Evolutionary conservation across 2,797 vertebrate species (phyloP).

Genomic region (Pelodytes ibericus): DNA sequence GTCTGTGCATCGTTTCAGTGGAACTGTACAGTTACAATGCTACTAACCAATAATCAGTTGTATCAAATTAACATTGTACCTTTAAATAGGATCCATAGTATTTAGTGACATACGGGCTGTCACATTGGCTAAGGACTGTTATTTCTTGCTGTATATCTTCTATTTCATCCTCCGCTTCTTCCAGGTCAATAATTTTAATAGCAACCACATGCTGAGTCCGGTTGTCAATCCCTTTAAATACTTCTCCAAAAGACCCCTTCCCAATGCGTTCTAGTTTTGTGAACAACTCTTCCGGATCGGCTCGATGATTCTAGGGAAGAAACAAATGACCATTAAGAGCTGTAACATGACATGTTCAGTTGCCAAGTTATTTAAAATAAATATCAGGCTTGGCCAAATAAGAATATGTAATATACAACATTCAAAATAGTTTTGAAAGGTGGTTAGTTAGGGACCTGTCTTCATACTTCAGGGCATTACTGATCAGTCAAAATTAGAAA

Average conservation of each 20-base stretch:
- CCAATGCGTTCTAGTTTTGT: slow-evolving; percentile 81
- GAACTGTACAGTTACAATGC: no score
- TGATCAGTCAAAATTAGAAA: no score
- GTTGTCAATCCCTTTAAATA: slow-evolving; percentile 83
- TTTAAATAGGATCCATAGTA: slow-evolving; percentile 83
- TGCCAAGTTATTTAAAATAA: no score
- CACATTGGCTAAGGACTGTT: slow-evolving; percentile 80
- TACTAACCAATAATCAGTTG: no score
- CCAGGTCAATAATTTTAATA: slow-evolving; percentile 82
- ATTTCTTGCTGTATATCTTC: slow-evolving; percentile 83
- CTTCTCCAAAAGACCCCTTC: slow-evolving; percentile 81
- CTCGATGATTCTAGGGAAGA: slow-evolving; percentile 73
- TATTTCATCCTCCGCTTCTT: slow-evolving; percentile 82
- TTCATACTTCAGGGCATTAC: no score
- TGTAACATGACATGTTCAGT: no score
- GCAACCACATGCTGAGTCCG: slow-evolving; percentile 79
- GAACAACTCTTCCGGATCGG: slow-evolving; percentile 79
- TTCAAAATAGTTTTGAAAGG: no score
- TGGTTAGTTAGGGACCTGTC: no score
- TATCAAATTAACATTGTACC: no score
- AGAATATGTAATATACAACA: no score
- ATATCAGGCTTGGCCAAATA: no score
- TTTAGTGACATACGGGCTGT: slow-evolving; percentile 81
- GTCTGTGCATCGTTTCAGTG: no score
- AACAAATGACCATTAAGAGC: not conserved